Evolutionary conservation across 2,888 invertebrate species (phyloP), one percentile per base, ranked within the genome.

Genomic region (Amiota minor): DNA sequence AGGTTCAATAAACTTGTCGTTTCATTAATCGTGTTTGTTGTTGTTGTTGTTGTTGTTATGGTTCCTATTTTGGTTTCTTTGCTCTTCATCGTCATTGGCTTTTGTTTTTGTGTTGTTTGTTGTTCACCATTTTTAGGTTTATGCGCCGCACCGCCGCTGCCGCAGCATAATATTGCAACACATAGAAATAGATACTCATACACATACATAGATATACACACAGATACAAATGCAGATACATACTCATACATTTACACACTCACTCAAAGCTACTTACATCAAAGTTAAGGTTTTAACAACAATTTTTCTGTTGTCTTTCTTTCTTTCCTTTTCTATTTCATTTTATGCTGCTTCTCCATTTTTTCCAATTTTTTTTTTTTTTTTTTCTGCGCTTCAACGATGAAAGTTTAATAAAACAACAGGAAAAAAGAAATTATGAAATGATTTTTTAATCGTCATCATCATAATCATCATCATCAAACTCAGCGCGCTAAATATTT

Each of bases 1-100:
- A 76, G 77, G 86, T 86, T 83, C 86, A 83, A 78, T 77, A 81
- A 85, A 82, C 81, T 68, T 70, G 46, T 70, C 18, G 64, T 70
- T 35, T 47, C 64, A 16, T 56, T 47, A 45, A 35, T 62, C 12
- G 62, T 62, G 45, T 45, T 35, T 62, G 35, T 62, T 62, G 62
- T 62, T 62, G 16, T 62, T 59, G 59, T 59, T 59, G 59, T 6
- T 59, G 18, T 20, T 12, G 61, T 35, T 62, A 35, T 20, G 53
- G 12, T 53, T 53, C 14, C n/a, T 53, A n/a, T 53, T 12, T 35
- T 23, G 23, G 23, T 62, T 14, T 18, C 11, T 62, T 53, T 53
- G 35, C 59, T 1, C 59, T 18, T 35, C 16, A 59, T 16, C 10
- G 55, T 18, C 59, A 59, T 16, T 10, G 14, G 9, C 11, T 59